Evolutionary conservation across 2,113 vertebrate species (phyloP), one percentile per base, ranked within the genome.

Genomic region (Neogobius melanostomus): DNA sequence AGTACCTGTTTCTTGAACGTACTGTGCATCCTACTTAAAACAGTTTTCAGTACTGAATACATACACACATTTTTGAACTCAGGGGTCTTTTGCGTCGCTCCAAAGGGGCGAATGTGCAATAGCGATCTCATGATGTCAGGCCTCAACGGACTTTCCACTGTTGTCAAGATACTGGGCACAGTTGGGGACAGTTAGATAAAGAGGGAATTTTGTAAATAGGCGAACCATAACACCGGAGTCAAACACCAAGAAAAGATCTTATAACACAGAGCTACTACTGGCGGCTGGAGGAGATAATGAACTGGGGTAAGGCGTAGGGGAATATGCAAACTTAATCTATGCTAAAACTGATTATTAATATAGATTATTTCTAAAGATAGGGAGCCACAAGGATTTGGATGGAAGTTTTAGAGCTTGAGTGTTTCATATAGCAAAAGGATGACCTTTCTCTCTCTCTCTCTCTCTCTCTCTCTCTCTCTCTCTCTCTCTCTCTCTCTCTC

Each of bases 71-170:
- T 66, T 53, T 62, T 12, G 7, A 50, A 69, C 78, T 73, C 68
- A 11, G 49, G 43, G 50, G 57, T 12, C 28, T 44, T 44, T 76
- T 79, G 72, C 81, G 64, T 66, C 45, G 66, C 75, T 81, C 72
- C 57, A 61, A 66, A 7, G 59, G 77, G 68, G 63, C 69, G 57
- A 50, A 66, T 6, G 54, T 64, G 59, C 75, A 74, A 77, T 64
- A 57, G 47, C 11, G 71, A 63, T 79, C 76, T 77, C 77, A 80
- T 43, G 63, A 64, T 74, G 81, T 87, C 76, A 74, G 53, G 64
- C 77, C 28, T 16, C 16, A 36, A 63, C 36, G 81, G 86, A 82
- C 77, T 86, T 87, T 87, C 86, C 87, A 74, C 45, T 69, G 71
- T 82, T 66, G 64, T 47, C 60, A 65, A 66, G 47, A 67, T 14